Conservation (phyloP, 2,888 invertebrate genomes). For the Andricus quercusramuli region DNA sequence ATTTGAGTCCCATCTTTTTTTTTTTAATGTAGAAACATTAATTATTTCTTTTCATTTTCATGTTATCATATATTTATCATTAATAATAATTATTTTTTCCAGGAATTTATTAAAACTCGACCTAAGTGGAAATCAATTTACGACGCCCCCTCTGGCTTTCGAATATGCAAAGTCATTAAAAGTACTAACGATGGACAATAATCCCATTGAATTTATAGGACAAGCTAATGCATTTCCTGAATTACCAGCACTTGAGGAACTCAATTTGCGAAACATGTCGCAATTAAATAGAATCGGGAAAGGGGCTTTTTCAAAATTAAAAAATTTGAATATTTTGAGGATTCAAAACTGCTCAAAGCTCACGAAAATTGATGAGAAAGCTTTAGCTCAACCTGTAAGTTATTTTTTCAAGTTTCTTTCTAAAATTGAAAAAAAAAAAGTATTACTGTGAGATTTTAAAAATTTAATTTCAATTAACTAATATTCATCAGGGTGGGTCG, state of each 20-base stretch:
- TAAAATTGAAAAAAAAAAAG: too few species aligned
- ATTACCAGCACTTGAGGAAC: constrained; percentile 82
- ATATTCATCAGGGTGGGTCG: too few species aligned
- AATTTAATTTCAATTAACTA: too few species aligned
- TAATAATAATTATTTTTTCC: constrained; percentile 2
- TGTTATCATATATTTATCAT: neutral
- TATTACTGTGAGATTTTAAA: too few species aligned
- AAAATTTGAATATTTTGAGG: constrained; percentile 81
- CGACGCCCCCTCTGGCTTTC: constrained; percentile 82
- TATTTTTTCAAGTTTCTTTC: neutral
- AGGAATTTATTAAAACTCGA: constrained; percentile 83
- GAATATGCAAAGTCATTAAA: constrained; percentile 82
- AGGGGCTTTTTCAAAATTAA: constrained; percentile 81
- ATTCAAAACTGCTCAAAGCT: constrained; percentile 84
- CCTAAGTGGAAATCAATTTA: constrained; percentile 84
- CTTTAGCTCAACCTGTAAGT: constrained; percentile 80
- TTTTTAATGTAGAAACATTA: neutral
- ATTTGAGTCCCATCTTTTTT: too few species aligned
- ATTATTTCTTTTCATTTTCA: neutral
- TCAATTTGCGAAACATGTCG: constrained; percentile 86
- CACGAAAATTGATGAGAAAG: constrained; percentile 81
- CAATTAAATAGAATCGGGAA: constrained; percentile 81
- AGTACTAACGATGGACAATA: constrained; percentile 84
- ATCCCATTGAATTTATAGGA: constrained; percentile 83
- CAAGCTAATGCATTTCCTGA: constrained; percentile 81